Conservation (phyloP, 2,113 vertebrate species). For the Semnornis frantzii region DNA sequence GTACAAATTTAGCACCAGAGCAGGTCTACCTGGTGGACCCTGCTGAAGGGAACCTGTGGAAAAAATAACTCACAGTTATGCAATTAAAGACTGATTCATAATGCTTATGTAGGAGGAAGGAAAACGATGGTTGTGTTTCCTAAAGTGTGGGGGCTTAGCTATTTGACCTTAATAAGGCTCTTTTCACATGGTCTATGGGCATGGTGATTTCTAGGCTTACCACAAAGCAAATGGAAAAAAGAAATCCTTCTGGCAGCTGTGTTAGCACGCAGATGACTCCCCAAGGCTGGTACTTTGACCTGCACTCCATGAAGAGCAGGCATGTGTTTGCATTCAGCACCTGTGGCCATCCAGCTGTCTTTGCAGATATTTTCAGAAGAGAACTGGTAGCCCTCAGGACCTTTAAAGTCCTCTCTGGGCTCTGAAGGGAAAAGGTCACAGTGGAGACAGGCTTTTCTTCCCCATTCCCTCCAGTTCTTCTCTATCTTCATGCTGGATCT, state of each 20-base stretch:
- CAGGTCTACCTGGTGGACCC: not conserved
- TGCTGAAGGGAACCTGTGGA: conserved; percentile 2
- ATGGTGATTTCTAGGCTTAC: not conserved
- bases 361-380: conserved; percentile 9
- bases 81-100: conserved; percentile 47
- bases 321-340: not conserved
- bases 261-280: not conserved
- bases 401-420: not conserved
- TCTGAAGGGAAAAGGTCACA: not conserved
- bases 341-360: not conserved
- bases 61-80: not conserved
- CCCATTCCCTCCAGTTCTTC: not conserved
- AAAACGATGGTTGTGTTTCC: conserved; percentile 3
- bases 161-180: conserved; percentile 40
- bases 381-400: not conserved
- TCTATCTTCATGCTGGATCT: not conserved
- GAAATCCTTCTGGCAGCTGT: not conserved
- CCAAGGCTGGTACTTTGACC: not conserved
- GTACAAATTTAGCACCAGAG: not conserved
- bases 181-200: not conserved
- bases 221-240: conserved; percentile 17
- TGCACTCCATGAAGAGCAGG: not conserved
- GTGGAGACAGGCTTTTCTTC: not conserved
- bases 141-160: conserved; percentile 35
- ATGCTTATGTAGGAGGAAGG: conserved; percentile 20